Evolutionary conservation across 2,888 invertebrate genomes (phyloP).

Genomic region (Dryococelus australis): DNA sequence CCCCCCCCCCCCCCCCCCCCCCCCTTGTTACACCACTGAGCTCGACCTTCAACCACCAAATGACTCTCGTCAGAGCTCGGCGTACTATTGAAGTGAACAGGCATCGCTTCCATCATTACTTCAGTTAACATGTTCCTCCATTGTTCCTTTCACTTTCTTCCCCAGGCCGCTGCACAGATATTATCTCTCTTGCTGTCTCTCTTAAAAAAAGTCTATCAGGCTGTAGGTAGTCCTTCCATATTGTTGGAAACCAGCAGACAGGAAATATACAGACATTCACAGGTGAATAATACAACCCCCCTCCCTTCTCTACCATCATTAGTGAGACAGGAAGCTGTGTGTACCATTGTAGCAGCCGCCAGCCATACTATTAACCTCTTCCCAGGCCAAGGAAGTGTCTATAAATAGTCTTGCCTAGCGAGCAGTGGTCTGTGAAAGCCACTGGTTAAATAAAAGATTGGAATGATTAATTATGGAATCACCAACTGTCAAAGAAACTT

Average conservation of each 20-base stretch:
- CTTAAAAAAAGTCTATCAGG: neutral
- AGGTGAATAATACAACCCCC: neutral
- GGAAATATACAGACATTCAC: neutral
- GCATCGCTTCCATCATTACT: neutral
- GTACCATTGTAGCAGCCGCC: neutral
- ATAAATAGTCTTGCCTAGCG: too few relatives aligned
- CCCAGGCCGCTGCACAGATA: neutral
- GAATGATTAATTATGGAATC: too few relatives aligned
- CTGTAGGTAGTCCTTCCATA: neutral
- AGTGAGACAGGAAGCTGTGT: neutral
- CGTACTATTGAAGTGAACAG: too few relatives aligned
- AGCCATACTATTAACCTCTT: neutral
- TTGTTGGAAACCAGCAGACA: conserved; percentile 1
- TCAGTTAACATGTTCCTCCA: neutral
- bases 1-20: too few relatives aligned
- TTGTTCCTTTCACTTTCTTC: neutral
- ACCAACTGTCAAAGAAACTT: neutral
- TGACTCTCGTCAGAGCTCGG: neutral
- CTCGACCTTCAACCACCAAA: neutral
- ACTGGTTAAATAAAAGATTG: too few relatives aligned
- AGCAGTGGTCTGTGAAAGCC: too few relatives aligned
- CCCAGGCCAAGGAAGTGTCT: neutral
- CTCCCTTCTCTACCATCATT: neutral
- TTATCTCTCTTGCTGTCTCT: neutral
- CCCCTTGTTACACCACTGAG: neutral